A percentile compares a stretch with the other conserved stretches of the same genome.
Conservation (phyloP, 2,113 vertebrate genomes). For the Pagrus major region DNA sequence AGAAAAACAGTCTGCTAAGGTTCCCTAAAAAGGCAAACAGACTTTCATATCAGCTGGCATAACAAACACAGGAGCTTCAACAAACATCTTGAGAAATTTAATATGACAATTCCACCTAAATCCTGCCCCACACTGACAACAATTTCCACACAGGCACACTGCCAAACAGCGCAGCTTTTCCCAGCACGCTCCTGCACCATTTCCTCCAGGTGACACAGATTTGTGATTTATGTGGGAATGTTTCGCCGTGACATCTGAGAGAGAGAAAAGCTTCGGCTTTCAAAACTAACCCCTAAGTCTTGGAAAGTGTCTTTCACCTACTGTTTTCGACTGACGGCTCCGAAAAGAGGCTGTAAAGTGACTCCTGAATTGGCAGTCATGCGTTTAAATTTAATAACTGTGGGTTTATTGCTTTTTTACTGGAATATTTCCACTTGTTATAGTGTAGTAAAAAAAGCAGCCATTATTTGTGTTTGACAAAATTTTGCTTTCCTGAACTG, state of each 20-base stretch:
- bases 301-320: background rate
- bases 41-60: constrained; percentile 18
- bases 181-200: constrained; percentile 1
- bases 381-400: constrained; percentile 14
- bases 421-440: constrained; percentile 8
- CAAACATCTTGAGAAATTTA: constrained; percentile 23
- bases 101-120: constrained; percentile 15
- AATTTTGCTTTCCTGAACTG: background rate
- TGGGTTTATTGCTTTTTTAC: constrained; percentile 1
- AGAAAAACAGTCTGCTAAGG: constrained; percentile 4
- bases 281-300: background rate
- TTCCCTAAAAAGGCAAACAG: background rate
- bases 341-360: constrained; percentile 3
- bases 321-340: background rate
- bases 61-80: constrained; percentile 4
- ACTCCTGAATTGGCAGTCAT: background rate
- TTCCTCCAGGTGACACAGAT: constrained; percentile 39
- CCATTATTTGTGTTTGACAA: constrained; percentile 7
- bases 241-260: constrained; percentile 9
- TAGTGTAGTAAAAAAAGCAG: background rate
- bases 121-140: constrained; percentile 25
- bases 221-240: constrained; percentile 49
- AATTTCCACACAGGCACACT: constrained; percentile 23
- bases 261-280: constrained; percentile 23
- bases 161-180: constrained; percentile 8